These are phyloP conservation scores for Isurus oxyrinchus DNA, from an alignment of 2,113 vertebrate species.

Conservation along the genomic window DNA sequence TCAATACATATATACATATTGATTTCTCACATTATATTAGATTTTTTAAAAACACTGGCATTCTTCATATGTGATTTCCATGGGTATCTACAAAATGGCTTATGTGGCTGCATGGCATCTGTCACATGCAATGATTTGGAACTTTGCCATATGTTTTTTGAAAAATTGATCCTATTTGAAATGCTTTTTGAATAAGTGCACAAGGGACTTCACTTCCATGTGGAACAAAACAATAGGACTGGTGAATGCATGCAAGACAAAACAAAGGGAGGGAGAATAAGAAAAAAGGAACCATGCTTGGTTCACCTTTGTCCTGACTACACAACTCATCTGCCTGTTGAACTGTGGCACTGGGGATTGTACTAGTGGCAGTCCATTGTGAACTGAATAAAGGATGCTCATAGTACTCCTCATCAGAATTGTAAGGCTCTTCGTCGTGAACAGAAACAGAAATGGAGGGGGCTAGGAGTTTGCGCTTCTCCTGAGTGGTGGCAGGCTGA, in stretches of 20 bases:
- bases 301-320: slow-evolving; percentile 88
- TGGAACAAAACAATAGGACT: slow-evolving; percentile 46
- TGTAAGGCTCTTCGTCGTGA: slow-evolving; percentile 83
- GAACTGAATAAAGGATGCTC: slow-evolving; percentile 91
- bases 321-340: slow-evolving; percentile 65
- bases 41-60: no score
- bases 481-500: slow-evolving; percentile 54
- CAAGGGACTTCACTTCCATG: slow-evolving; percentile 44
- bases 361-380: slow-evolving; percentile 75
- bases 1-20: background rate
- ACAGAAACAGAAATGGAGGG: slow-evolving; percentile 91
- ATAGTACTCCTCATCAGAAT: slow-evolving; percentile 87
- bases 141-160: background rate
- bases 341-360: slow-evolving; percentile 69
- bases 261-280: slow-evolving; percentile 49
- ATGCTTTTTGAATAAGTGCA: background rate
- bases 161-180: background rate
- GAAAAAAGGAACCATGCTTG: slow-evolving; percentile 74
- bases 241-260: slow-evolving; percentile 47
- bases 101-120: background rate
- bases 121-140: background rate
- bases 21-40: background rate
- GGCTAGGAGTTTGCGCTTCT: slow-evolving; percentile 75
- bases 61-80: background rate
- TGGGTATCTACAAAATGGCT: background rate